Evolutionary conservation across 2,113 vertebrate genomes (phyloP).

Genomic region (Cacatua alba): DNA sequence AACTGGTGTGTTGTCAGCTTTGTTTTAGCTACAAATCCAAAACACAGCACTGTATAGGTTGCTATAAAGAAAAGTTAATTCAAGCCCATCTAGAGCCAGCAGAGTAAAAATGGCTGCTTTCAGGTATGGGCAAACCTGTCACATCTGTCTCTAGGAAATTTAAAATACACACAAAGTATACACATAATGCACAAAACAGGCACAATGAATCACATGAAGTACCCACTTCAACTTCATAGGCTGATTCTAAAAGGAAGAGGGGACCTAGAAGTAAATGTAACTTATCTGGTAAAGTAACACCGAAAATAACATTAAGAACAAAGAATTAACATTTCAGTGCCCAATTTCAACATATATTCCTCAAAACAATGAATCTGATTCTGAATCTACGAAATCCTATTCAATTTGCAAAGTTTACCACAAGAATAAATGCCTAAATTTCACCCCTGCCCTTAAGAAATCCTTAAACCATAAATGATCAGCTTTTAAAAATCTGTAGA

Average conservation of each 20-base stretch:
- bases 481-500: neutral
- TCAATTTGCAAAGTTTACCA: neutral
- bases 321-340: neutral
- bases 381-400: neutral
- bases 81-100: neutral
- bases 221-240: neutral
- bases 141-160: neutral
- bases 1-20: neutral
- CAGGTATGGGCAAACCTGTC: neutral
- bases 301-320: neutral
- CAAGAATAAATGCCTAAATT: neutral
- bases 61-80: neutral
- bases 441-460: neutral
- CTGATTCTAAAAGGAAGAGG: neutral
- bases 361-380: neutral
- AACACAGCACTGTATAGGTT: neutral
- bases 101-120: neutral
- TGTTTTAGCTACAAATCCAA: neutral
- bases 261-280: neutral
- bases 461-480: neutral
- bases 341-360: neutral
- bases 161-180: neutral
- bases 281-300: neutral
- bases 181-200: neutral
- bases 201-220: neutral